A percentile compares a stretch with the other conserved stretches of the same genome.
Conservation (phyloP, 2,888 invertebrate genomes). For the Megalurothrips usitatus region DNA sequence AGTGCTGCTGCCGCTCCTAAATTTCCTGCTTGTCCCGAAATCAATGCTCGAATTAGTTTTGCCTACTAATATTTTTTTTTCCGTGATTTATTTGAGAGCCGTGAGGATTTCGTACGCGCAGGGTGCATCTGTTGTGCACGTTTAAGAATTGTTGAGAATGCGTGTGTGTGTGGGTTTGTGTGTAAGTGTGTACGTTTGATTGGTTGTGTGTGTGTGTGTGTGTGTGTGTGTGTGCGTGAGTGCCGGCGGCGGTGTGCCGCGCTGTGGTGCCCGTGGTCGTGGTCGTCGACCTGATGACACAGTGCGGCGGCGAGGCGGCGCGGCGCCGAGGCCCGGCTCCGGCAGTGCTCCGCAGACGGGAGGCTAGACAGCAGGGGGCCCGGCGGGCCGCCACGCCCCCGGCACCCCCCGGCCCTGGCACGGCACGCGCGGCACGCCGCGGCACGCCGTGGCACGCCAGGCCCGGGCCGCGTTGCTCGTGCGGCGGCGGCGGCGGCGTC, state of each 20-base stretch:
- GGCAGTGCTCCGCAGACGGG: background rate
- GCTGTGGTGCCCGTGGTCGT: background rate
- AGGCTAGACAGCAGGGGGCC: too few species aligned
- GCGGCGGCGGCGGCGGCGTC: background rate
- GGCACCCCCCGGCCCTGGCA: background rate
- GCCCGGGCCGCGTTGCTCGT: background rate
- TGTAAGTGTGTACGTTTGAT: background rate
- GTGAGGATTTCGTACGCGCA: too few species aligned
- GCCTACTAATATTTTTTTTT: too few species aligned
- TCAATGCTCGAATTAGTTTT: too few species aligned
- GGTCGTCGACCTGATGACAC: background rate
- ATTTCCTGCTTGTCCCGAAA: too few species aligned
- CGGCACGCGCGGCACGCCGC: background rate
- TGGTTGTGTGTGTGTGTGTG: background rate
- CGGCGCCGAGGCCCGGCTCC: background rate
- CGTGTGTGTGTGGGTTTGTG: background rate
- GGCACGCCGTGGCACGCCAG: background rate
- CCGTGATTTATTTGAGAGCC: too few species aligned
- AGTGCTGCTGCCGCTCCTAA: too few species aligned
- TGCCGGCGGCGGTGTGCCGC: background rate
- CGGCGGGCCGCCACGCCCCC: too few species aligned
- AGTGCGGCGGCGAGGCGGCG: background rate
- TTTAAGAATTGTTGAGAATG: background rate
- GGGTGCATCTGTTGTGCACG: too few species aligned
- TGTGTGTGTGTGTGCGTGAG: background rate